Conservation (phyloP, 1,140 invertebrate genomes). For the Drosophila pseudoobscura region DNA sequence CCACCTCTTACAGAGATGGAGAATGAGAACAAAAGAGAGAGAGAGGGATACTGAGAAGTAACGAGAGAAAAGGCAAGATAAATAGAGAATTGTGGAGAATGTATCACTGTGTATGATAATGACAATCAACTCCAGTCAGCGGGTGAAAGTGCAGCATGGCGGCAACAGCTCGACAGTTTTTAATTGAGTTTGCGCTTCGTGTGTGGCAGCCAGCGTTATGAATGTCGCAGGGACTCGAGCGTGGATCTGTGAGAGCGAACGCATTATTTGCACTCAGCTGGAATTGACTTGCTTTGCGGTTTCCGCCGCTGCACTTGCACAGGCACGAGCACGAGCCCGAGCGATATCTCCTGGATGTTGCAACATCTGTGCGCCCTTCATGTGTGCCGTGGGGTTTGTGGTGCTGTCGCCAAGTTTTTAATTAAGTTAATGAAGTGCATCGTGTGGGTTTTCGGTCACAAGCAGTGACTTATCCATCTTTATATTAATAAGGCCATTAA, state of each 20-base stretch:
- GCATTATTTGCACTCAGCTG: conserved; percentile 67
- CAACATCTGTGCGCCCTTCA: no score
- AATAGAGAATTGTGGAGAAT: conserved; percentile 4
- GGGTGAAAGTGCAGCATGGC: conserved; percentile 42
- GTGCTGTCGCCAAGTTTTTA: conserved; percentile 58
- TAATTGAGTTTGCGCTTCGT: conserved; percentile 79
- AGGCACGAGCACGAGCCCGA: not conserved
- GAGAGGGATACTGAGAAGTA: not conserved
- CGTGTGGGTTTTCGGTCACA: conserved; percentile 66
- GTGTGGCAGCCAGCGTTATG: conserved; percentile 57
- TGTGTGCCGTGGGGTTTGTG: not conserved
- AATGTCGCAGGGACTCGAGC: conserved; percentile 27
- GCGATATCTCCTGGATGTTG: no score
- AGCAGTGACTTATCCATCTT: conserved; percentile 18
- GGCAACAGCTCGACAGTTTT: conserved; percentile 73
- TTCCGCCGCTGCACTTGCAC: conserved; percentile 35
- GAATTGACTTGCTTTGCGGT: conserved; percentile 76
- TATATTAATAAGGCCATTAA: conserved; percentile 40
- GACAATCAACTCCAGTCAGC: conserved; percentile 70
- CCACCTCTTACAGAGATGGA: no score
- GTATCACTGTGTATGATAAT: conserved; percentile 34
- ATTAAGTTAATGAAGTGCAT: conserved; percentile 80
- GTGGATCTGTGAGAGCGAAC: conserved; percentile 6
- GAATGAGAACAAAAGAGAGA: no score
- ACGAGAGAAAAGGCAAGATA: conserved; percentile 8